Percentiles rank a stretch among this genome's conserved stretches.
Conservation (phyloP, 92 coral and sea anemone species). For the Blastomussa wellsi region DNA sequence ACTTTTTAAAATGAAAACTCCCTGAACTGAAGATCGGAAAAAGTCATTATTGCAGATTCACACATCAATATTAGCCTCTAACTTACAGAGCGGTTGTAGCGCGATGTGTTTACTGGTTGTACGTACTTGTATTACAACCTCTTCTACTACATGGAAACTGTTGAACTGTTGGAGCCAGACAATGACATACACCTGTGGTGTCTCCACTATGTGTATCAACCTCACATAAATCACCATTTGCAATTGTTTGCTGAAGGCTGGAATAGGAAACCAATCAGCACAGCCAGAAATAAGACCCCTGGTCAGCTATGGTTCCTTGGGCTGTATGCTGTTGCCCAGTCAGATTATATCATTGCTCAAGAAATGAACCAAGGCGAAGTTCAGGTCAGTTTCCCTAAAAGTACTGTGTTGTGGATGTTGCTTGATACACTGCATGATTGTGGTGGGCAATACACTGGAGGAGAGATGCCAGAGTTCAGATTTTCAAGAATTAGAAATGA, state of each 20-base stretch:
- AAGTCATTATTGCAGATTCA: conserved; percentile 6
- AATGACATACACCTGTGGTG: conserved; percentile 66
- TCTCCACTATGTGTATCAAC: conserved; percentile 50
- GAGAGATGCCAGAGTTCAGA: too few species aligned
- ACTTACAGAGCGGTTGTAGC: conserved; percentile 52
- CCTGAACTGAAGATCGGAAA: too few species aligned
- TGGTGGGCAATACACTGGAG: too few species aligned
- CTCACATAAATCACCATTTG: conserved; percentile 54
- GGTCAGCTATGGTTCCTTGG: conserved; percentile 68
- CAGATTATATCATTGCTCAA: conserved; percentile 25
- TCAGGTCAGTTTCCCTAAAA: conserved; percentile 15
- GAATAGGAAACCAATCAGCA: conserved; percentile 60
- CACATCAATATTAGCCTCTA: neutral
- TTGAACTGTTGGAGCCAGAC: conserved; percentile 54
- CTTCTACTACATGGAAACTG: conserved; percentile 56
- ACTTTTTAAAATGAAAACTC: too few species aligned
- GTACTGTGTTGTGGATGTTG: neutral
- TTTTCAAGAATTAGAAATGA: too few species aligned
- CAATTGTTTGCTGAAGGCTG: conserved; percentile 65
- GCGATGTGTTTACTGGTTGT: conserved; percentile 64
- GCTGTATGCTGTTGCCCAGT: conserved; percentile 33
- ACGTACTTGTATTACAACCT: conserved; percentile 55
- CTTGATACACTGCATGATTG: too few species aligned
- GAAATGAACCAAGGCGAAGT: conserved; percentile 16
- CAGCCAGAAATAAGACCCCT: conserved; percentile 21